These are phyloP conservation scores for Salvelinus sp. DNA, from an alignment of 2,113 vertebrate genomes.

Conservation along the genomic window DNA sequence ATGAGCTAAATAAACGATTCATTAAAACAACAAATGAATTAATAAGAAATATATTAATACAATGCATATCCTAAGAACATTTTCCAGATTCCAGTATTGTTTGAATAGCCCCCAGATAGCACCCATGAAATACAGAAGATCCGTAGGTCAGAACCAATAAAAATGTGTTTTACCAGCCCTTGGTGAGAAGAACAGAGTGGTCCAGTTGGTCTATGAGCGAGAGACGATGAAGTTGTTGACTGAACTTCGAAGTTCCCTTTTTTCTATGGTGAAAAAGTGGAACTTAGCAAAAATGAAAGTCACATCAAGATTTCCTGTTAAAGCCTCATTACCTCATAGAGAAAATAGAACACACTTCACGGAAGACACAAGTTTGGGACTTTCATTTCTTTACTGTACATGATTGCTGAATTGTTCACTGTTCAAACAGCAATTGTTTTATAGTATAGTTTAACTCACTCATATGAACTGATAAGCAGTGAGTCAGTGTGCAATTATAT, in stretches of 20 bases:
- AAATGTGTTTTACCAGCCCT: not conserved
- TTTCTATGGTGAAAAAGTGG: not conserved
- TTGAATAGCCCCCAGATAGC: no score
- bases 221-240: not conserved
- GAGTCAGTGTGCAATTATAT: no score
- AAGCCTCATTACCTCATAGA: not conserved
- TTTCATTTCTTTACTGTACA: no score
- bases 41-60: not conserved
- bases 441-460: no score
- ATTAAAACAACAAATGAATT: not conserved
- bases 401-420: no score
- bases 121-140: not conserved
- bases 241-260: constrained; percentile 26
- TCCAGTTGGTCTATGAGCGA: no score
- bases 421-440: no score
- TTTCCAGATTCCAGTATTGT: no score
- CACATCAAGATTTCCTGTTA: constrained; percentile 7
- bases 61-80: not conserved
- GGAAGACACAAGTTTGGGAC: no score
- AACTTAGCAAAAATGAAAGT: constrained; percentile 4
- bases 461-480: no score
- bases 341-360: not conserved
- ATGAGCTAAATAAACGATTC: no score
- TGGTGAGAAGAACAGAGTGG: not conserved
- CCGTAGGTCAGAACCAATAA: not conserved